Percentiles rank a stretch among this genome's conserved stretches.
These are phyloP conservation scores for Horisme vitalbata DNA, from an alignment of 2,888 invertebrate genomes.

Conservation along the genomic window DNA sequence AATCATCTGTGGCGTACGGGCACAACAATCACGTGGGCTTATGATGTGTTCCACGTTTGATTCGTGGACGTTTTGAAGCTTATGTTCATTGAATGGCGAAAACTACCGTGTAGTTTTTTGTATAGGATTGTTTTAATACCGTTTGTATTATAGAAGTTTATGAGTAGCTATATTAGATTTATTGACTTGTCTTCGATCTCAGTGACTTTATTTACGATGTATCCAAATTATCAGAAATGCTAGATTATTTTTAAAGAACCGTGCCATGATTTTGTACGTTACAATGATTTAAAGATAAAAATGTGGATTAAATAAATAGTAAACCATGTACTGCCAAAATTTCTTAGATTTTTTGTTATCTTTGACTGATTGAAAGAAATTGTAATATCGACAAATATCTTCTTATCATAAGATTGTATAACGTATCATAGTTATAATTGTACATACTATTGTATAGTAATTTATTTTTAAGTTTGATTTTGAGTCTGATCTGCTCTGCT, in stretches of 20 bases:
- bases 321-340: not conserved
- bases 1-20: no score
- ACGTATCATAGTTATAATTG: constrained; percentile 23
- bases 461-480: constrained; percentile 60
- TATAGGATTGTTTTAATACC: constrained; percentile 14
- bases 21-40: no score
- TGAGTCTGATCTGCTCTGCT: constrained; percentile 34
- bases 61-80: not conserved
- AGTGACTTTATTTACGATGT: constrained; percentile 15
- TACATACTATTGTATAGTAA: constrained; percentile 54
- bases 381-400: constrained; percentile 15
- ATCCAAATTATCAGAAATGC: not conserved
- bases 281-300: not conserved
- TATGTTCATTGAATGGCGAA: constrained; percentile 40
- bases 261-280: constrained; percentile 10
- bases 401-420: constrained; percentile 15
- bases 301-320: not conserved
- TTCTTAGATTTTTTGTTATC: not conserved
- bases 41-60: no score
- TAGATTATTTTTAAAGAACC: constrained; percentile 2
- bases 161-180: constrained; percentile 4
- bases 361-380: not conserved
- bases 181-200: constrained; percentile 16
- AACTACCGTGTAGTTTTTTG: constrained; percentile 30
- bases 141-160: constrained; percentile 21